These are phyloP conservation scores for Pipistrellus pipistrellus DNA, from an alignment of 2,797 vertebrate species.

Conservation along the genomic window DNA sequence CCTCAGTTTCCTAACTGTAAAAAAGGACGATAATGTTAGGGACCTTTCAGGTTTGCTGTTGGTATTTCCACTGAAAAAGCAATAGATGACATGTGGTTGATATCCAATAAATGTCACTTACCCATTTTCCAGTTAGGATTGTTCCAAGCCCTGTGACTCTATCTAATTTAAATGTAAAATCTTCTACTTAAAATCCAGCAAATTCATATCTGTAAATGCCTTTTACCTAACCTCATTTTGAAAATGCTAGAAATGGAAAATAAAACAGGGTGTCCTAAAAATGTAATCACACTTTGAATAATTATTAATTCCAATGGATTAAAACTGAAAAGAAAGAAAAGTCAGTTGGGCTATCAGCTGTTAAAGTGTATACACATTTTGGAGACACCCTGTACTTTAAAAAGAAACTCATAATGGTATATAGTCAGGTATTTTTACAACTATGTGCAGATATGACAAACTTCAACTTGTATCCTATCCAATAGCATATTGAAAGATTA, in stretches of 20 bases:
- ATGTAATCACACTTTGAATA: too few relatives aligned
- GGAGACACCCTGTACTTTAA: neutral
- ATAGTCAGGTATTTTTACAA: conserved; percentile 48
- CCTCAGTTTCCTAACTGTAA: neutral
- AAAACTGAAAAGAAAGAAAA: too few relatives aligned
- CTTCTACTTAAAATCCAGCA: conserved; percentile 46
- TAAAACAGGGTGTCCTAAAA: neutral
- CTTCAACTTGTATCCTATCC: neutral
- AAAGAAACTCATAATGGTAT: neutral
- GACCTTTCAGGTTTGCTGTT: neutral
- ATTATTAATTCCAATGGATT: too few relatives aligned
- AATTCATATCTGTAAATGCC: conserved; percentile 7
- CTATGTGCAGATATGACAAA: neutral
- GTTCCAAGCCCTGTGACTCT: neutral
- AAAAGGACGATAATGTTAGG: neutral
- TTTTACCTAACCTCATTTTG: neutral
- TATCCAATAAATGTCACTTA: neutral
- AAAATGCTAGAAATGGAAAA: conserved; percentile 29
- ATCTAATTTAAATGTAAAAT: conserved; percentile 28
- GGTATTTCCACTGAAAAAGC: neutral
- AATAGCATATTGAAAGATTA: neutral
- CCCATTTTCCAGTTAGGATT: neutral
- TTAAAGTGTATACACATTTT: too few relatives aligned
- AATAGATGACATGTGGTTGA: neutral
- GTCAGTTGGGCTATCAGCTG: too few relatives aligned